Percentiles rank a stretch among this genome's conserved stretches.
Evolutionary conservation across 2,888 invertebrate species (phyloP).

Genomic region (Mesochorus sp.): DNA sequence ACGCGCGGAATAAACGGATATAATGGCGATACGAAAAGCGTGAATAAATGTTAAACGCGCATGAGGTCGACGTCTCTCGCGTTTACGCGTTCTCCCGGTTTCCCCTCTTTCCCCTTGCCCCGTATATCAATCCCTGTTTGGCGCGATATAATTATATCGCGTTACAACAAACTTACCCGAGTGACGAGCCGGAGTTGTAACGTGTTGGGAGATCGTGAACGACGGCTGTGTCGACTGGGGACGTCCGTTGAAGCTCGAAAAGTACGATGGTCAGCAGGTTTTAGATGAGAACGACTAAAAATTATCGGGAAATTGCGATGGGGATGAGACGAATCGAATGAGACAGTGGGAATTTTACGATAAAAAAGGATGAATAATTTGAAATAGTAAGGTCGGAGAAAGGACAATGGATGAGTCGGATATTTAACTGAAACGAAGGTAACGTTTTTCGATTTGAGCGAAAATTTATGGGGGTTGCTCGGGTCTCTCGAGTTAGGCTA

Average conservation of each 20-base stretch:
- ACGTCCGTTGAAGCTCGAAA: constrained; percentile 44
- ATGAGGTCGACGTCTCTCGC: constrained; percentile 47
- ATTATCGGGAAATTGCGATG: constrained; percentile 50
- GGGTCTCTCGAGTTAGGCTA: constrained; percentile 72
- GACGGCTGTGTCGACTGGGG: constrained; percentile 40
- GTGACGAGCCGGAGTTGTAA: constrained; percentile 54
- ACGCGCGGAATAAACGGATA: neutral
- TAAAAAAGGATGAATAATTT: neutral
- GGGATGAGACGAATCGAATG: constrained; percentile 49
- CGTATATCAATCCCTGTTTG: neutral
- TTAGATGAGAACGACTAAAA: constrained; percentile 53
- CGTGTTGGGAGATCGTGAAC: constrained; percentile 63
- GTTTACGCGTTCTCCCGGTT: constrained; percentile 23
- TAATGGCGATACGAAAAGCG: neutral
- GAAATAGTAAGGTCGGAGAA: constrained; percentile 7
- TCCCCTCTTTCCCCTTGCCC: neutral
- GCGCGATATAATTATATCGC: constrained; percentile 48
- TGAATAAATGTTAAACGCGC: neutral
- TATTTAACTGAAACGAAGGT: constrained; percentile 26
- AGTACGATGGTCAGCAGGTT: constrained; percentile 37
- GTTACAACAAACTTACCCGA: constrained; percentile 53
- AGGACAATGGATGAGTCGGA: constrained; percentile 7
- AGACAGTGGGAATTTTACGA: constrained; percentile 14
- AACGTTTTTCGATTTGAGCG: constrained; percentile 54
- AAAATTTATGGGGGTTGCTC: constrained; percentile 38